Evolutionary conservation across 1,140 invertebrate genomes (phyloP).

Genomic region (Solenopsis invicta): DNA sequence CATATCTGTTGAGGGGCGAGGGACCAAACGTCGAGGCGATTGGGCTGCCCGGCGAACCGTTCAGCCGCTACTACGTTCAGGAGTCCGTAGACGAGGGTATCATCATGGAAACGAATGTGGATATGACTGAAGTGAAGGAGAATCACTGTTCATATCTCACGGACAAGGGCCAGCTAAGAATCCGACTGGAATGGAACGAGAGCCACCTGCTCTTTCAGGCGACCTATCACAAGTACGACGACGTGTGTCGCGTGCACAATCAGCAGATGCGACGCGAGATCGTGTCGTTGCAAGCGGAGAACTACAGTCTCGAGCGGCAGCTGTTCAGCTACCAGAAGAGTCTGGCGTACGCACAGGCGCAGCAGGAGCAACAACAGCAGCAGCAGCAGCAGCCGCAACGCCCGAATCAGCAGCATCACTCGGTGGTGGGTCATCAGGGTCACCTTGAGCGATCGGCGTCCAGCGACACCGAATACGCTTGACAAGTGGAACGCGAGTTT

Average conservation of each 20-base stretch:
- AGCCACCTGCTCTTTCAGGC: conserved; percentile 94
- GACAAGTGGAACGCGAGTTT: conserved; percentile 84
- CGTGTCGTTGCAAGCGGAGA: conserved; percentile 93
- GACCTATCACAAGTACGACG: conserved; percentile 95
- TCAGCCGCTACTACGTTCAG: conserved; percentile 94
- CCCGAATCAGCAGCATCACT: conserved; percentile 81
- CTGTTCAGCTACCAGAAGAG: conserved; percentile 95
- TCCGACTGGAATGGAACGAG: conserved; percentile 95
- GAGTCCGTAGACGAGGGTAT: conserved; percentile 94
- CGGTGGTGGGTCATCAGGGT: conserved; percentile 70
- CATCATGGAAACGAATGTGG: conserved; percentile 94
- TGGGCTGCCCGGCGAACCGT: conserved; percentile 91
- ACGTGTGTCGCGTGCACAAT: conserved; percentile 94
- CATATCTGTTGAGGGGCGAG: conserved; percentile 90
- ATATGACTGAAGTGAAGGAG: conserved; percentile 93
- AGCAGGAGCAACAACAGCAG: conserved; percentile 84
- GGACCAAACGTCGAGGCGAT: conserved; percentile 88
- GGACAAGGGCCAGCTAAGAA: conserved; percentile 91
- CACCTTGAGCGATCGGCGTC: conserved; percentile 89
- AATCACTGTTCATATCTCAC: conserved; percentile 92
- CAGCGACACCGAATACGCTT: conserved; percentile 92
- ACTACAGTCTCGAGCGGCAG: conserved; percentile 94
- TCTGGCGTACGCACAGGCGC: conserved; percentile 91
- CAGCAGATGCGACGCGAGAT: conserved; percentile 96
- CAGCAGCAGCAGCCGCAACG: conserved; percentile 85